phyloP scores from a whole-genome alignment of 2,888 invertebrate genomes.

The Polyploca ridens region DNA sequence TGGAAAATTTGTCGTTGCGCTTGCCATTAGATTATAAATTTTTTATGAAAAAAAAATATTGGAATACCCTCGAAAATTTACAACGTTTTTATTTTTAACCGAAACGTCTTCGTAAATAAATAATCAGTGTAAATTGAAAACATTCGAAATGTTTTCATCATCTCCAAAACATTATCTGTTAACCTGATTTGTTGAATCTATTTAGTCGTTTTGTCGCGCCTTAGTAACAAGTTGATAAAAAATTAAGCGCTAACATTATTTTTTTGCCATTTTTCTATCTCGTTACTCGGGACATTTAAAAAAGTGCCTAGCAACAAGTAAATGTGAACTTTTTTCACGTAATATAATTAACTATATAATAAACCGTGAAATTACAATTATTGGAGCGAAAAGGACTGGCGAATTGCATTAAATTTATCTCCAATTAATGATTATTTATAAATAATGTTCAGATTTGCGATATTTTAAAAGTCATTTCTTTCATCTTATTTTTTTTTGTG shows the following conservation, averaged over 20 bases:
- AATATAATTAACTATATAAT: conserved; percentile 13
- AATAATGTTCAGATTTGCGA: not conserved
- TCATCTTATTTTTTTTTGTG: too few species aligned
- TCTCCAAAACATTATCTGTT: not conserved
- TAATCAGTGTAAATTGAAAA: not conserved
- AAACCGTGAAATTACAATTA: conserved; percentile 14
- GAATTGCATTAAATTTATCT: conserved; percentile 10
- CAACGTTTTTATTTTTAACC: not conserved
- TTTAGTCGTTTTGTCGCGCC: conserved; percentile 7
- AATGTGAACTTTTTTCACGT: conserved; percentile 8
- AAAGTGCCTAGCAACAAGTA: conserved; percentile 9
- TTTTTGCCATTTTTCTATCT: not conserved
- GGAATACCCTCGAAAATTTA: not conserved
- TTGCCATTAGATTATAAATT: conserved; percentile 24
- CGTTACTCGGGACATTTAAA: not conserved
- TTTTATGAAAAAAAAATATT: conserved; percentile 15
- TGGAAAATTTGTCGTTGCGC: conserved; percentile 25
- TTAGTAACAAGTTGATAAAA: conserved; percentile 7
- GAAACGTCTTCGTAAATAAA: not conserved
- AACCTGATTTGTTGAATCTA: not conserved
- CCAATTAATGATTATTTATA: conserved; percentile 2
- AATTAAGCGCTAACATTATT: conserved; percentile 1
- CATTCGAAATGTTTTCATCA: not conserved
- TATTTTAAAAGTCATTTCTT: too few species aligned
- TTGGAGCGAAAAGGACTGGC: conserved; percentile 9